These are phyloP conservation scores for Desmodus rotundus DNA, from an alignment of 2,113 vertebrate species.

Conservation along the genomic window DNA sequence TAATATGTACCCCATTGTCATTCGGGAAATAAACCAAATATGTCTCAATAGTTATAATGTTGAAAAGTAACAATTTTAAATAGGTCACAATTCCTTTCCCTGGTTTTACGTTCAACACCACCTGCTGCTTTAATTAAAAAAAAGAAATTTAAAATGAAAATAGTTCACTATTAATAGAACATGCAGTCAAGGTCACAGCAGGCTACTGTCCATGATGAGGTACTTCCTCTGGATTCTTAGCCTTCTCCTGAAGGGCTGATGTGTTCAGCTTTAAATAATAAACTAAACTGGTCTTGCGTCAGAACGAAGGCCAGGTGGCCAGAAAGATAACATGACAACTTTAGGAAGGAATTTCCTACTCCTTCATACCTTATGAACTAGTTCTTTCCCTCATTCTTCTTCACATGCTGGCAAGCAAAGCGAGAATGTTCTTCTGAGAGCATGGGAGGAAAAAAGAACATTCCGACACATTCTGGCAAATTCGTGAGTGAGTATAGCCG, in stretches of 20 bases:
- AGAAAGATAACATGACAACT: constrained; percentile 59
- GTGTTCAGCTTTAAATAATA: constrained; percentile 40
- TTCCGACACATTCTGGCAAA: constrained; percentile 11
- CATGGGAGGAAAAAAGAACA: not conserved
- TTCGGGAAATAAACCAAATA: not conserved
- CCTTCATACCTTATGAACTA: constrained; percentile 48
- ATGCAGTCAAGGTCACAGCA: constrained; percentile 57
- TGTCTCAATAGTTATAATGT: not conserved
- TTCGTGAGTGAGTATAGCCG: not conserved
- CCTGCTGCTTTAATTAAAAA: constrained; percentile 56
- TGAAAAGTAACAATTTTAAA: constrained; percentile 29
- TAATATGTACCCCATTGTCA: not conserved
- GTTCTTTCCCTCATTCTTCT: constrained; percentile 50
- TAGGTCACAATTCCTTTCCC: not conserved
- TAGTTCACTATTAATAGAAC: constrained; percentile 60
- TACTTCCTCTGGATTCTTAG: constrained; percentile 39
- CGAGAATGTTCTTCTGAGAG: not conserved
- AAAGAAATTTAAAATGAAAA: constrained; percentile 65
- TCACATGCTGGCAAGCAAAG: constrained; percentile 42
- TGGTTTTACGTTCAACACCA: constrained; percentile 16
- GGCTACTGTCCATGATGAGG: constrained; percentile 37
- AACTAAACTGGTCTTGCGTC: constrained; percentile 11
- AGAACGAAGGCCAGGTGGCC: constrained; percentile 39
- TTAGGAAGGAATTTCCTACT: constrained; percentile 48
- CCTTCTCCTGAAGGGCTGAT: constrained; percentile 1